Evolutionary conservation across 2,113 vertebrate genomes (phyloP).

Genomic region (Eurystomus gularis): DNA sequence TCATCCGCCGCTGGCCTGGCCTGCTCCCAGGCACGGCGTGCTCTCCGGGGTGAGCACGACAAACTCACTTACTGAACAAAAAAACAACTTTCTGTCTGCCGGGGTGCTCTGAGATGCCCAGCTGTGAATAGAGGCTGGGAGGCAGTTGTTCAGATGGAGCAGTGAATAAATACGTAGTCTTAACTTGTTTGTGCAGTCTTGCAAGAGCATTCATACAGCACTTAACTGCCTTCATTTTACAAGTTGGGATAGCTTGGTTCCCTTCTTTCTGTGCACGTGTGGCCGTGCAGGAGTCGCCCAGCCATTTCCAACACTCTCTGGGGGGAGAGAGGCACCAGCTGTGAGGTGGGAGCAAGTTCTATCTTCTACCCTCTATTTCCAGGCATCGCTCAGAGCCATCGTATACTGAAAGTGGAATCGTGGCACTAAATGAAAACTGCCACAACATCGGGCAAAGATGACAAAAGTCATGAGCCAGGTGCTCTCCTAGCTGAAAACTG

Average conservation of each 20-base stretch:
- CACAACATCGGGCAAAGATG: not conserved
- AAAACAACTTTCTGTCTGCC: not conserved
- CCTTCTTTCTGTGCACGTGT: fast-evolving
- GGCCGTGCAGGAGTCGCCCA: not conserved
- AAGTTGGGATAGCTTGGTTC: fast-evolving
- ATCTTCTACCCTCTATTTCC: not conserved
- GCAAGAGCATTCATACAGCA: not conserved
- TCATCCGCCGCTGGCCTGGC: not conserved
- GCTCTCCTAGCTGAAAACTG: not conserved
- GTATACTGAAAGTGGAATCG: not conserved
- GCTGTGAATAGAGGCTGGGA: not conserved
- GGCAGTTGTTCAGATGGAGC: not conserved
- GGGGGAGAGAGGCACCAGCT: not conserved
- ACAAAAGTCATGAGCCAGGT: not conserved
- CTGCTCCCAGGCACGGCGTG: not conserved
- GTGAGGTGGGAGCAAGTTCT: not conserved
- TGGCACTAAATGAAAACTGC: not conserved
- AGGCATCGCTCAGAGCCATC: fast-evolving
- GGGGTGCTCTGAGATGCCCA: not conserved
- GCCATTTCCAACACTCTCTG: fast-evolving
- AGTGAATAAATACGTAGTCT: not conserved
- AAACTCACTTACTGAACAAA: not conserved
- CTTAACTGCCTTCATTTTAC: not conserved
- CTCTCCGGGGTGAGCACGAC: not conserved
- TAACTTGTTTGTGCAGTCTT: not conserved